Conservation (phyloP, 2,113 vertebrate genomes). For the Herpailurus yagouaroundi region DNA sequence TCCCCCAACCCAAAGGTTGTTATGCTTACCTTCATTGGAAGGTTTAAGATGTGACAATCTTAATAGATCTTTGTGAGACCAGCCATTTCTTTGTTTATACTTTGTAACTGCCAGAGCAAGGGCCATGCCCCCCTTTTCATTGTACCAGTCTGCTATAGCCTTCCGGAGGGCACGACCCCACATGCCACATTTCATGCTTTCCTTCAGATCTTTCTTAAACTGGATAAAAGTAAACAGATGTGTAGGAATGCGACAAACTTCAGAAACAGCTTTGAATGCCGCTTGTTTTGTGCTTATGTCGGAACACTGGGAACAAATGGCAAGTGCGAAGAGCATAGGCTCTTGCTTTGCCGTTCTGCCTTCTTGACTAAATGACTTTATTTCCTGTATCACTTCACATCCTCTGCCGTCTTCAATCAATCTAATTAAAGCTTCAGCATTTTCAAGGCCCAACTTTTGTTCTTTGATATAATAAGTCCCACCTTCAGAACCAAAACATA, state of each 20-base stretch:
- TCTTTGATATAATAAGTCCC: slow-evolving; percentile 89
- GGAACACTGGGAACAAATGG: slow-evolving; percentile 93
- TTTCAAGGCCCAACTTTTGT: slow-evolving; percentile 85
- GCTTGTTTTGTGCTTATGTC: slow-evolving; percentile 93
- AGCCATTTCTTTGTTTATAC: slow-evolving; percentile 95
- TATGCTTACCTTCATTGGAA: slow-evolving; percentile 91
- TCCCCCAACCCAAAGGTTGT: neutral
- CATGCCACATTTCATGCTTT: slow-evolving; percentile 95
- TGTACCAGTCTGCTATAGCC: slow-evolving; percentile 96
- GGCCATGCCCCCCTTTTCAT: slow-evolving; percentile 91
- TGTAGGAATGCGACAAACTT: slow-evolving; percentile 90
- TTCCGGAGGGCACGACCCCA: slow-evolving; percentile 96
- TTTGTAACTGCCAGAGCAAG: slow-evolving; percentile 93
- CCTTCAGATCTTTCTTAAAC: slow-evolving; percentile 95
- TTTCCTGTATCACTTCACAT: slow-evolving; percentile 91
- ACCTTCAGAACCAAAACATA: slow-evolving; percentile 94
- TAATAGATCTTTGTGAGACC: slow-evolving; percentile 97
- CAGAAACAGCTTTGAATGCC: slow-evolving; percentile 91
- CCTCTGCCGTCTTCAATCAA: slow-evolving; percentile 93
- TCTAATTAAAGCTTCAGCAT: slow-evolving; percentile 87
- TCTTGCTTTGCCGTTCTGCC: slow-evolving; percentile 87
- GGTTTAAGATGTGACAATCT: slow-evolving; percentile 96
- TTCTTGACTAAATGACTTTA: slow-evolving; percentile 89
- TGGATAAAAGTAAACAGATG: slow-evolving; percentile 96
- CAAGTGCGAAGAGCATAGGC: slow-evolving; percentile 92